Conservation (phyloP, 2,888 invertebrate species). For the Thera britannica region DNA sequence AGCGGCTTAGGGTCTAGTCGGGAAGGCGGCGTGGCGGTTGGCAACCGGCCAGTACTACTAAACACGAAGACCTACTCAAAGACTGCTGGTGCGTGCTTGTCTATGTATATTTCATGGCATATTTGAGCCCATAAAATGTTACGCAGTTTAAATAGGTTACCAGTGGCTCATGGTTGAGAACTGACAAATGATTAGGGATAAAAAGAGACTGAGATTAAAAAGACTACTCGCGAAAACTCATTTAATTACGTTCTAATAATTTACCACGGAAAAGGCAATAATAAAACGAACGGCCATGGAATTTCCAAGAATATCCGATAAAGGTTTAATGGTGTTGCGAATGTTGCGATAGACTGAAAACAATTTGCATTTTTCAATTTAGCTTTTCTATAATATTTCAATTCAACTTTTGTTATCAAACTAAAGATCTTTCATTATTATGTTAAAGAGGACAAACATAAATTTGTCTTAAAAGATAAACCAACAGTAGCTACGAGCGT, state of each 20-base stretch:
- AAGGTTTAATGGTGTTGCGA: background rate
- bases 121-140: slow-evolving; percentile 12
- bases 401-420: background rate
- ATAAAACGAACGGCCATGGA: background rate
- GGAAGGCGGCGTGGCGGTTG: slow-evolving; percentile 45
- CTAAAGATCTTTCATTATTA: background rate
- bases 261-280: too few species aligned
- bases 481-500: slow-evolving; percentile 29
- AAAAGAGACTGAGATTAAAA: too few species aligned
- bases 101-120: slow-evolving; percentile 19
- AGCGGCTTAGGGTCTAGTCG: slow-evolving; percentile 54
- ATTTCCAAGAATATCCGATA: slow-evolving; percentile 1
- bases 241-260: too few species aligned
- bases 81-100: slow-evolving; percentile 30
- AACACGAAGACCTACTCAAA: slow-evolving; percentile 48
- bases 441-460: background rate
- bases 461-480: slow-evolving; percentile 19
- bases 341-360: background rate
- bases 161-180: background rate
- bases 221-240: too few species aligned
- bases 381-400: background rate
- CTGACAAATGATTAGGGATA: background rate
- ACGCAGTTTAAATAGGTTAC: slow-evolving; percentile 11
- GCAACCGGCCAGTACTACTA: slow-evolving; percentile 55
- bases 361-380: background rate